These are phyloP conservation scores for Sebastes fasciatus DNA, from an alignment of 2,113 vertebrate genomes.

Conservation along the genomic window DNA sequence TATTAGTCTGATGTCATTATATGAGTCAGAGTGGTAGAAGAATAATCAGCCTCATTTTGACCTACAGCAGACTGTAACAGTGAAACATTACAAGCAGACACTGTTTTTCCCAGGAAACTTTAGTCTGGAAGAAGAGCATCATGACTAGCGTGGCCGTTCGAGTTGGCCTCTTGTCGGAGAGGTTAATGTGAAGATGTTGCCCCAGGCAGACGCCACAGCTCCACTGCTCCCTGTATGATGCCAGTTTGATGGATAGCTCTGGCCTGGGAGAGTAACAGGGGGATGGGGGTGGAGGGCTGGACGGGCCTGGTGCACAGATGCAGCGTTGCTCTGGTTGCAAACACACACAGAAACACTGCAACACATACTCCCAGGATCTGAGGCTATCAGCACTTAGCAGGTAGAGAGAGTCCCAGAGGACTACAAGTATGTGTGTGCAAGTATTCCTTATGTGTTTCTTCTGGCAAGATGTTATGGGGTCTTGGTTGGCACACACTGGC, in stretches of 20 bases:
- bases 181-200: slow-evolving; percentile 59
- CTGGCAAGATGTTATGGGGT: neutral
- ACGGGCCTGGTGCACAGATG: slow-evolving; percentile 77
- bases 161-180: slow-evolving; percentile 26
- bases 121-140: neutral
- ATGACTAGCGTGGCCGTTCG: neutral
- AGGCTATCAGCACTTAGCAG: slow-evolving; percentile 35
- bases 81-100: neutral
- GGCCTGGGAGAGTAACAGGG: slow-evolving; percentile 38
- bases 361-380: slow-evolving; percentile 22
- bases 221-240: slow-evolving; percentile 51
- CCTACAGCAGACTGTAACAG: neutral
- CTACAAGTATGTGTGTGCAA: slow-evolving; percentile 2
- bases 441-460: slow-evolving; percentile 20
- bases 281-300: neutral
- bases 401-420: slow-evolving; percentile 27
- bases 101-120: slow-evolving; percentile 3
- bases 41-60: neutral
- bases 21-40: neutral
- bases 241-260: slow-evolving; percentile 73
- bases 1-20: neutral
- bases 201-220: slow-evolving; percentile 47
- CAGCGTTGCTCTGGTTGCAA: slow-evolving; percentile 38
- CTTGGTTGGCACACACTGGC: neutral
- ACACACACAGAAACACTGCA: slow-evolving; percentile 17